Evolutionary conservation across 2,797 vertebrate genomes (phyloP).

Genomic region (Melanotaenia nigrans): DNA sequence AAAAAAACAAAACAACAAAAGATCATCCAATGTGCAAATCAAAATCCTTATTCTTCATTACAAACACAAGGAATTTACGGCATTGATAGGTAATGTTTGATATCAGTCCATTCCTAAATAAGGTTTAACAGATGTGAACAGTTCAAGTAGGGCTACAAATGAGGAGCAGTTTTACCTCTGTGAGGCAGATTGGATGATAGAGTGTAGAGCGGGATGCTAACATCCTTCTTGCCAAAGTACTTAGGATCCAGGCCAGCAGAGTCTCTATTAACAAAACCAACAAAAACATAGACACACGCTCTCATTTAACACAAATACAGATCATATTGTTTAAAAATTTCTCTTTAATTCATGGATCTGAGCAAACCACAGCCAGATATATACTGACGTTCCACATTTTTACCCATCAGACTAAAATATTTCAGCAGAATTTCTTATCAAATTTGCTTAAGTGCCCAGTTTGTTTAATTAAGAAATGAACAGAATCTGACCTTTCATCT

Average conservation of each 20-base stretch:
- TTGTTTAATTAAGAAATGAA: background rate
- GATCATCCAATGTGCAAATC: background rate
- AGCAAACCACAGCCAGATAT: background rate
- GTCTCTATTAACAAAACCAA: constrained; percentile 77
- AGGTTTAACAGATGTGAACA: too few relatives aligned
- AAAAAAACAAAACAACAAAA: background rate
- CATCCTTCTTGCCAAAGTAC: constrained; percentile 91
- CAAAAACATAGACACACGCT: background rate
- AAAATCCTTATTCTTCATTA: background rate
- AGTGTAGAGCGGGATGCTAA: constrained; percentile 87
- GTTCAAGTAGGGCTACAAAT: background rate
- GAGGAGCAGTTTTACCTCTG: constrained; percentile 72
- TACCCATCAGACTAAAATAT: background rate
- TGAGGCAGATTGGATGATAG: constrained; percentile 83
- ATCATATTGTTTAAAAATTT: background rate
- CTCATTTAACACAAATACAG: background rate
- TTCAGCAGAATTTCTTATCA: background rate
- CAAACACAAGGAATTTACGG: background rate
- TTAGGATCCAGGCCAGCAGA: constrained; percentile 87
- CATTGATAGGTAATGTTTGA: too few relatives aligned
- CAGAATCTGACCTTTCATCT: background rate
- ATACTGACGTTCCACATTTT: too few relatives aligned
- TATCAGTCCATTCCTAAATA: too few relatives aligned
- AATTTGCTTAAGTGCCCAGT: background rate
- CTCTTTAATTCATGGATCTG: background rate